Base-by-base conservation (phyloP, 2,113 vertebrate genomes). In the Eudyptes chrysolophus region DNA sequence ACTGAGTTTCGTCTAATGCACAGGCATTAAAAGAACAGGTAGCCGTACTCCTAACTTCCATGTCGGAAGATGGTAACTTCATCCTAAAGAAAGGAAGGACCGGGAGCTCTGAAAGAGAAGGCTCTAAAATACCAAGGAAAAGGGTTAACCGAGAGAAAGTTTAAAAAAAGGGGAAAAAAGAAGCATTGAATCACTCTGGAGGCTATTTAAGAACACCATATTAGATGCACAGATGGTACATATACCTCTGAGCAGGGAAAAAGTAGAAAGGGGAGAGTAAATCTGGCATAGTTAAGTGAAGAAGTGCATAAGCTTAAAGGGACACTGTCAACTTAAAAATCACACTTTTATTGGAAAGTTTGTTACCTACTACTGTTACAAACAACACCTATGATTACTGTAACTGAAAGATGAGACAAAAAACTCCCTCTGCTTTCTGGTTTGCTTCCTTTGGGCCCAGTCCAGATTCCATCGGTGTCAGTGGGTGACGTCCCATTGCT, bases 261-360 rank as follows among this genome's bases (percentile, higher is more conserved):
- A 98, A 98, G 97, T 96, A 97, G 96, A 97, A 96, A 97, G 68
- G 75, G 93, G 95, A 98, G 95, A 98, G 98, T 98, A 97, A 98
- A 98, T 98, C 98, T 98, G 98, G 97, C 95, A 96, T 97, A 97
- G 97, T 98, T 97, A 98, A 97, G 95, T 95, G 96, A 95, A 94
- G 96, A 97, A 98, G 94, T 97, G 94, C 92, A 95, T 96, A 98
- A 98, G 97, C 97, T 98, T 98, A 98, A 98, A 98, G 98, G 98
- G 97, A 96, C 97, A 95, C 80, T 96, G 91, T 97, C 97, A 97
- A 71, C 95, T 96, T 94, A 91, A 94, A 97, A 97, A 97, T 97
- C 97, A 96, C 97, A 97, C 97, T 84, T 97, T 55, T 79, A 29
- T 27, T 84, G 83, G 84, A 94, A 94, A 97, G 94, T 74, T 96